Percentiles rank a stretch among this genome's conserved stretches.
Evolutionary conservation across 2,113 vertebrate genomes (phyloP).

Genomic region (Phoenicopterus ruber): DNA sequence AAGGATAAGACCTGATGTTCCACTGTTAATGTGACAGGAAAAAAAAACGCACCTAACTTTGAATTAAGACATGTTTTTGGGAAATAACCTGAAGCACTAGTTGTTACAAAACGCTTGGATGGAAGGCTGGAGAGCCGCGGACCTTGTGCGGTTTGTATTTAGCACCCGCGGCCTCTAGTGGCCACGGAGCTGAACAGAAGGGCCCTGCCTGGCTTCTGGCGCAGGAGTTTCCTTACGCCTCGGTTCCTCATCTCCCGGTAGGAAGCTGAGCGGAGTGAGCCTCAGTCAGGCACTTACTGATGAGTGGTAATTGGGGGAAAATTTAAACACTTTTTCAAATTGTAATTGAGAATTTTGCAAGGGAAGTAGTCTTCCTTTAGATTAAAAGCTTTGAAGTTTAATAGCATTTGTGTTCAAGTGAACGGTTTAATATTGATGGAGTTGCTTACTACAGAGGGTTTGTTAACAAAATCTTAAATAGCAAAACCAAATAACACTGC

Average conservation of each 20-base stretch:
- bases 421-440: neutral
- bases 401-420: neutral
- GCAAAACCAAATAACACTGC: neutral
- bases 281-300: neutral
- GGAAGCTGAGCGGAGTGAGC: neutral
- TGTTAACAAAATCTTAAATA: neutral
- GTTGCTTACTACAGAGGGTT: neutral
- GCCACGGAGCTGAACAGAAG: neutral
- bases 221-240: neutral
- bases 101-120: neutral
- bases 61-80: neutral
- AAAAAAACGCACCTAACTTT: neutral
- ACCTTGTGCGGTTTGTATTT: neutral
- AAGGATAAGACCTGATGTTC: neutral
- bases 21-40: neutral
- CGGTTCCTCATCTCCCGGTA: fast-evolving
- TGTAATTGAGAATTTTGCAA: neutral
- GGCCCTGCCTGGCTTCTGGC: fast-evolving
- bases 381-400: neutral
- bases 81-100: neutral
- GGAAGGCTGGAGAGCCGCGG: neutral
- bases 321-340: neutral
- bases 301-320: neutral
- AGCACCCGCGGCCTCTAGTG: conserved; percentile 62
- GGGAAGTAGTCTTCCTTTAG: neutral